These are phyloP conservation scores for Ferdinandea cuprea DNA, from an alignment of 2,888 invertebrate genomes.

Conservation along the genomic window DNA sequence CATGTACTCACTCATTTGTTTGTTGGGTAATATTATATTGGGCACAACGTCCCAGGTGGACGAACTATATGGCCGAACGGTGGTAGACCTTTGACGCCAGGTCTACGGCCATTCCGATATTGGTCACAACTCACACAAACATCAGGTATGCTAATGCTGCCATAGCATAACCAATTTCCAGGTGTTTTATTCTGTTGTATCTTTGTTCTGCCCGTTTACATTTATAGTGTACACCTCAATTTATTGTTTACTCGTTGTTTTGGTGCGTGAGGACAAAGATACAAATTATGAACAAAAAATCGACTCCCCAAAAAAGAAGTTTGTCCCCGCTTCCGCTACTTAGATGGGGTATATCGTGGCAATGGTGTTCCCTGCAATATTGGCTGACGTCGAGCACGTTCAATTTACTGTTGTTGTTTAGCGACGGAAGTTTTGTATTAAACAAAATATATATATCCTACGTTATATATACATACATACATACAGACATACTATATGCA, in stretches of 20 bases:
- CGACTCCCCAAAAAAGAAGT: conserved; percentile 35
- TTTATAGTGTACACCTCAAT: conserved; percentile 18
- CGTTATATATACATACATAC: conserved; percentile 42
- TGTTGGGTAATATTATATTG: conserved; percentile 20
- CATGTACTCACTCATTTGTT: conserved; percentile 3
- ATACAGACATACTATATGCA: background rate
- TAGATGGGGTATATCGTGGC: background rate
- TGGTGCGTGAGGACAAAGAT: conserved; percentile 36
- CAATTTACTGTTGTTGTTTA: conserved; percentile 65
- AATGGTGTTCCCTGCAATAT: conserved; percentile 30
- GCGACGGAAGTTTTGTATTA: conserved; percentile 65
- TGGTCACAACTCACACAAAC: conserved; percentile 35
- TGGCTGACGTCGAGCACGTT: conserved; percentile 46
- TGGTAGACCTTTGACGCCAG: no score
- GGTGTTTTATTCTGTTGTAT: conserved; percentile 45
- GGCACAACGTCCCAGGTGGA: conserved; percentile 46
- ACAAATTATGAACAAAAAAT: conserved; percentile 22
- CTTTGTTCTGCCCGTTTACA: no score
- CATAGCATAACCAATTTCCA: conserved; percentile 40
- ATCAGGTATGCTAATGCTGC: conserved; percentile 10
- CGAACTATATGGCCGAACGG: conserved; percentile 23
- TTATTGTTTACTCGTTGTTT: conserved; percentile 28
- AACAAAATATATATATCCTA: conserved; percentile 51
- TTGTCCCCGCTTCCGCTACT: conserved; percentile 28
- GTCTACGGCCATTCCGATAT: conserved; percentile 43